Conservation (phyloP, 2,113 vertebrate species). For the Thalassoma bifasciatum region DNA sequence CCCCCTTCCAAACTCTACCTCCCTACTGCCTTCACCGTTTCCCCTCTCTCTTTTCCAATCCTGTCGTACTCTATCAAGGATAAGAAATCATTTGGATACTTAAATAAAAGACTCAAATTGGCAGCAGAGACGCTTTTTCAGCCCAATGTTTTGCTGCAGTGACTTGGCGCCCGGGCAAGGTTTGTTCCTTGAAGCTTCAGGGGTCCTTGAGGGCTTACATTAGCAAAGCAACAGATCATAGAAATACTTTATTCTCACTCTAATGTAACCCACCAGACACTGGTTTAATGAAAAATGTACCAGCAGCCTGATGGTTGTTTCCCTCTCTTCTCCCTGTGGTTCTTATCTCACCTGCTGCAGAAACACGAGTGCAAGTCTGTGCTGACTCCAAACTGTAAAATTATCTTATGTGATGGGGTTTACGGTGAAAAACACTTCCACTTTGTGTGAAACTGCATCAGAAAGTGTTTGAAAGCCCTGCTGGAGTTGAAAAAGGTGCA, state of each 20-base stretch:
- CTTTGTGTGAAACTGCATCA: not conserved
- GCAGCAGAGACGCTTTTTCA: conserved; percentile 12
- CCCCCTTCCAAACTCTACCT: conserved; percentile 14
- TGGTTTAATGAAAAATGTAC: not conserved
- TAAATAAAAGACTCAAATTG: conserved; percentile 24
- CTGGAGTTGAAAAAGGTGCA: not conserved
- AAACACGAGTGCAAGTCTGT: conserved; percentile 26
- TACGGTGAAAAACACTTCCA: not conserved
- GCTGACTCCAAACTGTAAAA: conserved; percentile 9
- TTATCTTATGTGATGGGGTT: conserved; percentile 8
- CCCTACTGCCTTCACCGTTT: not conserved
- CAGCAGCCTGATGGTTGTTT: not conserved
- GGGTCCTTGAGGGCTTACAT: conserved; percentile 11
- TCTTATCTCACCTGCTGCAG: conserved; percentile 35
- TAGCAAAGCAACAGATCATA: conserved; percentile 1
- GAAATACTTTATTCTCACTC: conserved; percentile 4
- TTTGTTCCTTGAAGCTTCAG: conserved; percentile 45
- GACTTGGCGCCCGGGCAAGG: conserved; percentile 39
- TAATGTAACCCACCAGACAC: conserved; percentile 1
- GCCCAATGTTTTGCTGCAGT: conserved; percentile 54
- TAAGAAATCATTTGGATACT: conserved; percentile 15
- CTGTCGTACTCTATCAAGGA: not conserved
- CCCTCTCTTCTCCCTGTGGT: conserved; percentile 1
- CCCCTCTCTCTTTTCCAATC: not conserved
- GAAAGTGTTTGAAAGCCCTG: not conserved